These are phyloP conservation scores for Cotesia chilonis DNA, from an alignment of 1,140 invertebrate species.

Conservation along the genomic window DNA sequence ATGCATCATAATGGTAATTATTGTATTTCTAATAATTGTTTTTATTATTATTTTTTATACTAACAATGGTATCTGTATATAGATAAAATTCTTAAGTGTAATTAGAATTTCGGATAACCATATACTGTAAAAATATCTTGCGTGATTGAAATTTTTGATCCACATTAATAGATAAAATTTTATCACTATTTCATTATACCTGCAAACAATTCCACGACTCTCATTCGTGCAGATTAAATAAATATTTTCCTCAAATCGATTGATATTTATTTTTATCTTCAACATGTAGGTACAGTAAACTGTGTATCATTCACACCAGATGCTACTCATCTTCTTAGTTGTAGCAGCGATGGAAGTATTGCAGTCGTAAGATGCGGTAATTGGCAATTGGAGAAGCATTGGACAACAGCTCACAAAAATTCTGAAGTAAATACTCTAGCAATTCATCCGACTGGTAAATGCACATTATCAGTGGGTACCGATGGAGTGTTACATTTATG, in stretches of 20 bases:
- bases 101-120: too few species aligned
- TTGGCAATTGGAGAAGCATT: constrained; percentile 85
- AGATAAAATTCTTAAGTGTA: too few species aligned
- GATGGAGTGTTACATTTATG: constrained; percentile 89
- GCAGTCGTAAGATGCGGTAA: constrained; percentile 81
- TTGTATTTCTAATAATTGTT: background rate
- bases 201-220: too few species aligned
- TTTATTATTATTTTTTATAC: too few species aligned
- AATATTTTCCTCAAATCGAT: background rate
- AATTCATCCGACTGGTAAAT: constrained; percentile 88
- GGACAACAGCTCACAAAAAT: constrained; percentile 77
- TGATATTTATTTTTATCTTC: constrained; percentile 27
- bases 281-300: constrained; percentile 73
- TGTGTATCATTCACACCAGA: constrained; percentile 78
- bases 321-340: constrained; percentile 81
- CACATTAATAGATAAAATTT: too few species aligned
- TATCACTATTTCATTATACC: too few species aligned
- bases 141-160: too few species aligned
- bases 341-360: constrained; percentile 85
- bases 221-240: too few species aligned
- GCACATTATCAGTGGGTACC: constrained; percentile 85
- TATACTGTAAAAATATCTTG: too few species aligned
- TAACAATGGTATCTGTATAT: too few species aligned
- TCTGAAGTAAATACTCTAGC: constrained; percentile 74
- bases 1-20: constrained; percentile 78